phyloP scores from a whole-genome alignment of 92 coral and sea anemone species.

The Bergia sp. region DNA sequence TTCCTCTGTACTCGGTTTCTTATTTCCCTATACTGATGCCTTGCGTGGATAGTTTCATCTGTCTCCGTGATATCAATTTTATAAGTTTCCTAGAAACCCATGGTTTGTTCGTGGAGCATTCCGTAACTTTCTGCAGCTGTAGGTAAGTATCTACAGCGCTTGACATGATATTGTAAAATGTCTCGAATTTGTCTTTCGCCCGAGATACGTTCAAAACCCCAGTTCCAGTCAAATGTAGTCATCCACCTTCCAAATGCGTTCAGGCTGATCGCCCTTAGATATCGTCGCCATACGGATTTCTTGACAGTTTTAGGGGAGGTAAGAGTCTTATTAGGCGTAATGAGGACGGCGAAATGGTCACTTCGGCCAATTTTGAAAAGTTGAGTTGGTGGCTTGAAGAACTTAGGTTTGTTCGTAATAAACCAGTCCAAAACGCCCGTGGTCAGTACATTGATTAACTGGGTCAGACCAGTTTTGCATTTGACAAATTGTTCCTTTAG shows the following conservation, averaged over 20 bases:
- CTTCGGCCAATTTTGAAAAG: neutral
- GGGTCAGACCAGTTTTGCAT: conserved; percentile 26
- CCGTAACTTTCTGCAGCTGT: neutral
- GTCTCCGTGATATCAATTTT: conserved; percentile 18
- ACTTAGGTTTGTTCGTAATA: conserved; percentile 40
- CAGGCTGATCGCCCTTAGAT: neutral
- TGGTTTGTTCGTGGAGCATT: conserved; percentile 31
- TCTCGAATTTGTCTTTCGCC: conserved; percentile 10
- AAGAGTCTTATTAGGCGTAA: neutral
- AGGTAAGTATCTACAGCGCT: conserved; percentile 9
- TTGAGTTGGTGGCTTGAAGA: neutral
- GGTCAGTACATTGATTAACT: neutral
- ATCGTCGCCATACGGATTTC: neutral
- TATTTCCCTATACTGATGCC: conserved; percentile 26
- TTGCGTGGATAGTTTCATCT: neutral
- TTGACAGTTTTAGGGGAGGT: no score
- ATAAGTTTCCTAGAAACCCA: conserved; percentile 34
- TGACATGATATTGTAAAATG: neutral
- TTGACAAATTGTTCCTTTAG: neutral
- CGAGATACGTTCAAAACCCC: neutral
- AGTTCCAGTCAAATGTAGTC: neutral
- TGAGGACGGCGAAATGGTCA: no score
- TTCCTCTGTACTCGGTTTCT: conserved; percentile 28
- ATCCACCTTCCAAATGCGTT: conserved; percentile 4
- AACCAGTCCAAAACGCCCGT: conserved; percentile 35